Base-by-base conservation (phyloP, 2,888 invertebrate species). In the Tipula lateralis region DNA sequence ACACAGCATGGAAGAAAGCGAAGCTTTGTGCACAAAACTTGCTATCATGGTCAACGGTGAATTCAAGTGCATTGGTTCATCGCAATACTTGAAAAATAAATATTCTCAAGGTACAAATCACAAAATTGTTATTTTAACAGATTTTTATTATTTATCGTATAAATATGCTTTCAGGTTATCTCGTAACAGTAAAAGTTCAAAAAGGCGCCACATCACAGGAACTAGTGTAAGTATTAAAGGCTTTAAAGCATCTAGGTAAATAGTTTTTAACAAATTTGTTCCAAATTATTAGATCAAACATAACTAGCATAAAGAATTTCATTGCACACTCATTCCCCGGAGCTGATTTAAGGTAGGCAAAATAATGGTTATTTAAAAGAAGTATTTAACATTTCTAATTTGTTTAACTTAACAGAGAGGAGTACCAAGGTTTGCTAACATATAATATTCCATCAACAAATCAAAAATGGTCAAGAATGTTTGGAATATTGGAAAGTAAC, bases 1-100 rank as follows among this genome's bases (percentile, higher is more conserved):
- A 84, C 94, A 94, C 89, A 95, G 95, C 89, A 95, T 95, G 93
- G 93, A 94, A 87, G 96, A 96, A 90, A 95, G 95, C 89, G 95
- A 96, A 90, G 94, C 94, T 80, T 91, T 96, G 6, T 95, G 96
- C 88, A 94, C 95, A 16, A 91, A 95, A 29, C 91, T 95, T 86
- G 93, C 94, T 83, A 93, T 96, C 84, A 95, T 96, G 94, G 95
- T 95, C 86, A 93, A 94, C 87, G 95, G 95, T 0, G 91, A 92
- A 86, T 94, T 96, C 89, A 91, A 93, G 87, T 94, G 94, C 85
- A 91, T 94, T 44, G 96, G 95, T 84, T 93, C 94, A 29, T 92
- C 94, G 85, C 94, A 95, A 86, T 93, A 95, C 88, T 90, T 96
- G 84, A 95, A 95, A 88, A 92, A 92, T 87, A 83, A 83, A 36